A percentile compares a stretch with the other conserved stretches of the same genome.
phyloP scores from a whole-genome alignment of 2,888 invertebrate genomes.

The Salticus scenicus region DNA sequence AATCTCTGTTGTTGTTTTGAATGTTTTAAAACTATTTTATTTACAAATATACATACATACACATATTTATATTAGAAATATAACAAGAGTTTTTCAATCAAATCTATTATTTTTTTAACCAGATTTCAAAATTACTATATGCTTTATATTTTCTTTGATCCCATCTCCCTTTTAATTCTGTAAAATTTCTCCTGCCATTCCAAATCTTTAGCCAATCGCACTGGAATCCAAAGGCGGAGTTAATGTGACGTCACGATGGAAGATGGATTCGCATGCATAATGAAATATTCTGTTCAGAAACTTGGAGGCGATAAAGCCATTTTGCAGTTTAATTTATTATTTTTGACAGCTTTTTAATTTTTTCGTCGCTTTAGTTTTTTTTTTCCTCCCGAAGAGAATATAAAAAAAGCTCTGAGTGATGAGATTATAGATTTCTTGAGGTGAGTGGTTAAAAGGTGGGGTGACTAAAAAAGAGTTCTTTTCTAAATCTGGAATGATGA shows the following conservation, averaged over 20 bases:
- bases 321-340: slow-evolving; percentile 16
- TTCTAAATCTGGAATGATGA: slow-evolving; percentile 17
- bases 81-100: too few relatives aligned
- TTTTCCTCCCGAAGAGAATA: not conserved
- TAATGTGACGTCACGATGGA: not conserved
- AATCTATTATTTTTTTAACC: not conserved
- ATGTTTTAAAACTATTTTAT: too few relatives aligned
- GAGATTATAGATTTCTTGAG: slow-evolving; percentile 17
- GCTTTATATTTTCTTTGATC: too few relatives aligned
- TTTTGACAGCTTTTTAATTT: slow-evolving; percentile 19
- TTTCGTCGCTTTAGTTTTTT: slow-evolving; percentile 10
- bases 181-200: not conserved
- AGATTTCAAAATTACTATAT: too few relatives aligned
- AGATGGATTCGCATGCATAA: slow-evolving; percentile 15
- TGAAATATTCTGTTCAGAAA: slow-evolving; percentile 15
- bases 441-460: slow-evolving; percentile 19
- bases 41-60: too few relatives aligned
- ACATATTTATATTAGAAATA: too few relatives aligned
- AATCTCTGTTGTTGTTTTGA: too few relatives aligned
- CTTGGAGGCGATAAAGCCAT: slow-evolving; percentile 15
- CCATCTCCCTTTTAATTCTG: not conserved
- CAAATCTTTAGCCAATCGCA: not conserved
- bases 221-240: not conserved
- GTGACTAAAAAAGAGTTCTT: slow-evolving; percentile 7
- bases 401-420: not conserved